Evolutionary conservation across 2,888 invertebrate genomes (phyloP), one percentile per base, ranked within the genome.

Genomic region (Anthrax anthrax): DNA sequence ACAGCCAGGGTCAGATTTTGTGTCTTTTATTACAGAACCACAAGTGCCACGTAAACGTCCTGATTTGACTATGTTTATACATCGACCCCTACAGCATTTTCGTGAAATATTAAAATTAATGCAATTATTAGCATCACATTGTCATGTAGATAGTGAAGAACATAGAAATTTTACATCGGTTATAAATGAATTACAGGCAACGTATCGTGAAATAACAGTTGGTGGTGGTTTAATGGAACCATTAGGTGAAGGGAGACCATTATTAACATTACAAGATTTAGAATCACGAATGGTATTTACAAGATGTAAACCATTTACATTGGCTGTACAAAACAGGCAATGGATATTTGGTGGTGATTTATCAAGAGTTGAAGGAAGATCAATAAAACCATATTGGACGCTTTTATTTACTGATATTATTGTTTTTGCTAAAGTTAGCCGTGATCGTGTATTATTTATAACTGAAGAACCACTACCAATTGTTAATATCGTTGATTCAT

Each of bases 281-380:
- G 89, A 89, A 64, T 84, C 86, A 59, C 74, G 89, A 58, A 75
- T 90, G 63, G 89, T 90, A 57, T 90, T 90, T 71, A 89, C 89
- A 58, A 81, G 86, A 68, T 89, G 88, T 73, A 88, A 86, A 77
- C 88, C 89, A 44, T 90, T 90, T 64, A 81, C 84, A 44, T 70
- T 90, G 63, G 84, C 82, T 58, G 81, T 84, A 56, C 81, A 84
- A 43, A 87, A 87, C 23, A 75, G 89, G 43, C 88, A 88, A 65
- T 89, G 89, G 89, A 84, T 90, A 48, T 89, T 89, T 57, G 89
- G 88, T 6, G 88, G 89, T 0, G 88, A 89, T 57, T 68, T 90
- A 27, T 81, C 83, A 13, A 75, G 86, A 52, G 83, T 88, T 2
- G 89, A 89, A 69, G 87, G 88, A 1, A 74, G 88, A 40, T 79